Base-by-base conservation (phyloP, 2,113 vertebrate species). In the Megalops atlanticus region DNA sequence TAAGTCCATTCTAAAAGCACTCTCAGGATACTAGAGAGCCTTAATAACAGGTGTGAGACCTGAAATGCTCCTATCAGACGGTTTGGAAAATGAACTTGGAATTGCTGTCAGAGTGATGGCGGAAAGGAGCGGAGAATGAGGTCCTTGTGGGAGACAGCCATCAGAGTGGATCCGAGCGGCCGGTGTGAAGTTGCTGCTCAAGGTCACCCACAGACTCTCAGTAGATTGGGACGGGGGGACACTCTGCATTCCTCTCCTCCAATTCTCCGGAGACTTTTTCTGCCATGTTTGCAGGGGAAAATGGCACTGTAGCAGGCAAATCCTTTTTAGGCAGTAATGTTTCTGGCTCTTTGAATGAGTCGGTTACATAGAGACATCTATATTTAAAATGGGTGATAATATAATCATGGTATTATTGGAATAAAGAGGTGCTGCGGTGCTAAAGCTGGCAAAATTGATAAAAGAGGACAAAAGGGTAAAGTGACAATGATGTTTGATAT, bases 101-200 rank as follows among this genome's bases (percentile, higher is more conserved):
- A 90, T 91, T 90, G 87, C 90, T 93, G 92, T 92, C 92, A 89
- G 80, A 73, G 89, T 90, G 89, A 90, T 83, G 91, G 89, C 90
- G 83, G 92, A 93, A 86, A 0, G 1, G 81, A 89, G 82, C 86
- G 84, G 68, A 88, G 54, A 38, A 52, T 89, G 77, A 84, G 86
- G 86, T 83, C 87, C 89, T 82, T 91, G 78, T 84, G 91, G 90
- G 92, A 93, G 84, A 82, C 81, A 90, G 90, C 89, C 88, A 74
- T 92, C 90, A 91, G 86, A 82, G 84, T 74, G 85, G 84, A 85
- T 72, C 80, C 70, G 33, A 79, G 82, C 68, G 76, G 82, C 40
- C 71, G 77, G 8, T 81, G 84, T 90, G 92, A 94, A 94, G 93
- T 92, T 93, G 92, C 87, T 93, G 91, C 86, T 86, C 92, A 95